phyloP scores from a whole-genome alignment of 2,797 vertebrate species.

The Neosilurus hyrtlii region DNA sequence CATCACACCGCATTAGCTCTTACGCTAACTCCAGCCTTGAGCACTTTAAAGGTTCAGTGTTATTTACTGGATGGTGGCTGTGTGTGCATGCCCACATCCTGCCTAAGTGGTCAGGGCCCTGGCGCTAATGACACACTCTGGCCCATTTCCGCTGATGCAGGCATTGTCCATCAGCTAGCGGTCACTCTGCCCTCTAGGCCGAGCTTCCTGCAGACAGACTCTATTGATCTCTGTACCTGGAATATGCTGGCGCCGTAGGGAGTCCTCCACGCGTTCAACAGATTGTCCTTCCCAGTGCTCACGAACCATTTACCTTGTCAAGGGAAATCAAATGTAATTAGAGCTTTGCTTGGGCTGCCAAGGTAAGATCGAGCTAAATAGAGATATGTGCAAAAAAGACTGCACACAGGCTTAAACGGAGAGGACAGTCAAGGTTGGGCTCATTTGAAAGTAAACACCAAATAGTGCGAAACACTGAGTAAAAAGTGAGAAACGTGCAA shows the following conservation, averaged over 20 bases:
- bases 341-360: constrained; percentile 65
- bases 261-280: constrained; percentile 84
- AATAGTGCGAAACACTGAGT: background rate
- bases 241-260: constrained; percentile 84
- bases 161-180: constrained; percentile 68
- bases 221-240: constrained; percentile 72
- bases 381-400: constrained; percentile 50
- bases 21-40: constrained; percentile 48
- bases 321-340: constrained; percentile 65
- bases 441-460: constrained; percentile 29
- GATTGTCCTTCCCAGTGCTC: constrained; percentile 84
- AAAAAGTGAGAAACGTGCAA: background rate
- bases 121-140: constrained; percentile 57
- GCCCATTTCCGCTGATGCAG: constrained; percentile 73
- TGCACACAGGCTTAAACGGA: constrained; percentile 50
- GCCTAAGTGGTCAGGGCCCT: constrained; percentile 55
- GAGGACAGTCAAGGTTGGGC: constrained; percentile 47
- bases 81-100: constrained; percentile 43
- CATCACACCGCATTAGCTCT: constrained; percentile 47
- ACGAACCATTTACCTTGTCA: constrained; percentile 83
- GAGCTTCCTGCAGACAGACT: constrained; percentile 67
- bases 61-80: constrained; percentile 55
- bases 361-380: constrained; percentile 39
- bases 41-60: constrained; percentile 55
- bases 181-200: constrained; percentile 68